Conservation (phyloP, 2,797 vertebrate genomes). For the Gastrophryne carolinensis region DNA sequence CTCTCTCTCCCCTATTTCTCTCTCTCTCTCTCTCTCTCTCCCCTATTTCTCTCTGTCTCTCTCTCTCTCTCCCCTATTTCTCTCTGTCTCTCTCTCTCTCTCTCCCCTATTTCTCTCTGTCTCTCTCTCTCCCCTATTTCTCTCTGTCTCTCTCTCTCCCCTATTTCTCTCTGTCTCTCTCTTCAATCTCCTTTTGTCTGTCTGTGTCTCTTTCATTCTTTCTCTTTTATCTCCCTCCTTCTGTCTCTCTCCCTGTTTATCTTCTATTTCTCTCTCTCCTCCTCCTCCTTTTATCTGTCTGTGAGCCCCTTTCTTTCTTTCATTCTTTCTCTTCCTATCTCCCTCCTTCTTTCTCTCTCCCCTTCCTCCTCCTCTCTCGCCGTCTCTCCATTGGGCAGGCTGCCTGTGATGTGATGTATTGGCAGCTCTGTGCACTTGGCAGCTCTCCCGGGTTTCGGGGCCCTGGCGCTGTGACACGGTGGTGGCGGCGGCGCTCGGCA, state of each 20-base stretch:
- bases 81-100: no score
- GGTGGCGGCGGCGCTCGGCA: no score
- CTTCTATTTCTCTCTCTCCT: neutral
- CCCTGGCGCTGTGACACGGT: slow-evolving; percentile 34
- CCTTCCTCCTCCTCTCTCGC: neutral
- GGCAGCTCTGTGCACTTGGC: slow-evolving; percentile 17
- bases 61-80: neutral
- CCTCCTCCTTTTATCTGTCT: neutral
- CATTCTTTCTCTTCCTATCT: neutral
- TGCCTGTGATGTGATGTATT: slow-evolving; percentile 16
- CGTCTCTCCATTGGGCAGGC: no score
- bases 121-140: no score
- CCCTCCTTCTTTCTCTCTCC: neutral
- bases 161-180: no score
- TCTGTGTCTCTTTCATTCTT: rapidly evolving
- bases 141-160: neutral
- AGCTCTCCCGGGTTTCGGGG: slow-evolving; percentile 19
- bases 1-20: no score
- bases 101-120: neutral
- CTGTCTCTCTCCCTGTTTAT: neutral
- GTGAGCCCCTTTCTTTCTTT: no score
- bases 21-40: no score
- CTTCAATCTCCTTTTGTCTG: neutral
- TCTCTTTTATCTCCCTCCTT: neutral
- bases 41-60: no score